Base-by-base conservation (phyloP, 2,113 vertebrate species). In the Phyllostomus discolor region DNA sequence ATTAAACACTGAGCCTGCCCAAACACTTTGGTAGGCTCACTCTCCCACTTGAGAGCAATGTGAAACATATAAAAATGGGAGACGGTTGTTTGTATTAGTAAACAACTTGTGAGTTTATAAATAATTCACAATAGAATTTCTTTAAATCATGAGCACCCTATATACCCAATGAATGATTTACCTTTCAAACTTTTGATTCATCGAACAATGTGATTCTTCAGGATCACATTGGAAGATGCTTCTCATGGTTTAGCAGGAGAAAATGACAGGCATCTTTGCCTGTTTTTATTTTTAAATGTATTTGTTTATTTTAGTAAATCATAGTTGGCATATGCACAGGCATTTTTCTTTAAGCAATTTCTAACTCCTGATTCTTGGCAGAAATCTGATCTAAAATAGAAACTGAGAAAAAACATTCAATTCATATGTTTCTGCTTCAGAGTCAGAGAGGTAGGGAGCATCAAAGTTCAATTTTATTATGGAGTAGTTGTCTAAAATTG, bases 141-240 rank as follows among this genome's bases (percentile, higher is more conserved):
- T 90, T 88, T 82, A 72, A 92, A 81, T 54, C 59, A 3, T 38
- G 46, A 93, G 19, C 12, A 50, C 14, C 43, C 10, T 16, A 11
- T 84, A 59, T 9, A 73, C 11, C 20, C 24, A 69, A 73, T 20
- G 19, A 35, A 85, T 86, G 1, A 54, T 93, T 88, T 88, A 14
- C 19, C 8, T 89, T 86, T 81, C 57, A 93, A 82, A 93, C 26
- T 62, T 94, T 41, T 52, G 38, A 86, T 50, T 96, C 81, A 95
- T 90, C 79, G 3, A 19, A 54, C 52, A 54, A 54, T 54, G 52
- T 54, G 52, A 54, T 41, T 92, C 35, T 79, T n/a, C 22, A 64
- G 57, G 57, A 70, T 57, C 41, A 81, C 57, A 11, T 5, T 75
- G 64, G 92, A 91, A 52, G 41, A 52, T 76, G 31, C 7, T 24